Percentiles rank a stretch among this genome's conserved stretches.
These are phyloP conservation scores for Agrochola circellaris DNA, from an alignment of 2,888 invertebrate genomes.

Conservation along the genomic window DNA sequence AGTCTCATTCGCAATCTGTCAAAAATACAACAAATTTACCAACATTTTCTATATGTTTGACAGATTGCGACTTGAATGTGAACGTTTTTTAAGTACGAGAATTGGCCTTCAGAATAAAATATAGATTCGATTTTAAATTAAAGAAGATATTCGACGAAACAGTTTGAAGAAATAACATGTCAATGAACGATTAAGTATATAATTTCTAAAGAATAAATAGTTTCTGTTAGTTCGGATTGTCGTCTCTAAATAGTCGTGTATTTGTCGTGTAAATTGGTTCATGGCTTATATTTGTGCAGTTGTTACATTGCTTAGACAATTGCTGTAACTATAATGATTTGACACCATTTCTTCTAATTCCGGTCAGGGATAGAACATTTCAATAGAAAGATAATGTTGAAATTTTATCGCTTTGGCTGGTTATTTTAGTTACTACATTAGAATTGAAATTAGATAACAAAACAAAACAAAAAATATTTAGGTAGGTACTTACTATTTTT, in stretches of 20 bases:
- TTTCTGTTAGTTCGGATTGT: conserved; percentile 57
- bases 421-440: no score
- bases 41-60: no score
- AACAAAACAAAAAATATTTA: background rate
- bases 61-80: no score
- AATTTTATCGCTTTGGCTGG: conserved; percentile 49
- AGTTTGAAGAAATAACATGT: conserved; percentile 27
- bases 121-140: background rate
- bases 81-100: no score
- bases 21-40: no score
- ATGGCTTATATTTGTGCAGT: conserved; percentile 84
- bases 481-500: no score
- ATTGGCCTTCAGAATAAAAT: background rate
- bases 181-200: conserved; percentile 39
- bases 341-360: conserved; percentile 82
- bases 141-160: background rate
- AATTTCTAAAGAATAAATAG: conserved; percentile 48
- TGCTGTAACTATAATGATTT: conserved; percentile 78
- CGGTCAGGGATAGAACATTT: conserved; percentile 78
- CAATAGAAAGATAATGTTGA: conserved; percentile 68
- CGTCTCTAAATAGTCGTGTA: conserved; percentile 76
- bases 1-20: no score
- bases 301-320: conserved; percentile 79
- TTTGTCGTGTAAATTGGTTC: conserved; percentile 84
- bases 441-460: background rate